Conservation (phyloP, 2,113 vertebrate genomes). For the Marcusenius ussheri region DNA sequence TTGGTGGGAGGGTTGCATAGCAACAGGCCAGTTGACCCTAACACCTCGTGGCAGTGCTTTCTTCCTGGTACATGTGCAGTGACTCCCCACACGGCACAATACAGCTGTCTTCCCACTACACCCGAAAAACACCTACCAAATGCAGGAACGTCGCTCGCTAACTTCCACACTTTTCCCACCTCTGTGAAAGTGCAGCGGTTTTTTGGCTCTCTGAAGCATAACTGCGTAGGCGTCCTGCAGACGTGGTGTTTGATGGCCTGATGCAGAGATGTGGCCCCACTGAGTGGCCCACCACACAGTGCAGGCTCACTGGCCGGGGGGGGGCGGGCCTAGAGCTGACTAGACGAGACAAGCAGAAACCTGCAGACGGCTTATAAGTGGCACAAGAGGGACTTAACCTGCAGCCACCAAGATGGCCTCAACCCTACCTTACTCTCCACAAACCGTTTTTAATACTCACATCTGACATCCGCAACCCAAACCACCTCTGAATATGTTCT, state of each 20-base stretch:
- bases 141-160: background rate
- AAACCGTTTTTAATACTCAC: background rate
- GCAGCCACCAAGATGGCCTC: background rate
- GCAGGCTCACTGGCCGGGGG: background rate
- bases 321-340: background rate
- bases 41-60: constrained; percentile 46
- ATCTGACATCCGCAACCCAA: background rate
- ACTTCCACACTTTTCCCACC: background rate
- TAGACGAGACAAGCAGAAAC: background rate
- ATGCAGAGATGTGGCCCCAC: background rate
- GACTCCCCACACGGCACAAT: constrained; percentile 38
- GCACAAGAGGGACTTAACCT: background rate
- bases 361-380: background rate
- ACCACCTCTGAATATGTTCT: background rate
- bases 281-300: background rate
- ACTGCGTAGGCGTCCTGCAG: background rate
- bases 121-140: background rate
- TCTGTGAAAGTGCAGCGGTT: background rate
- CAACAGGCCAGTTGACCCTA: constrained; percentile 49
- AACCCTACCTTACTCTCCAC: background rate
- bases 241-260: background rate
- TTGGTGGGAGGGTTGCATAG: constrained; percentile 44
- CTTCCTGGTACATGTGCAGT: constrained; percentile 36
- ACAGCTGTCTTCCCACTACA: constrained; percentile 20
- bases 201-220: background rate